These are phyloP conservation scores for Pristionchus entomophagus DNA, from an alignment of 2,888 invertebrate species.

Conservation along the genomic window DNA sequence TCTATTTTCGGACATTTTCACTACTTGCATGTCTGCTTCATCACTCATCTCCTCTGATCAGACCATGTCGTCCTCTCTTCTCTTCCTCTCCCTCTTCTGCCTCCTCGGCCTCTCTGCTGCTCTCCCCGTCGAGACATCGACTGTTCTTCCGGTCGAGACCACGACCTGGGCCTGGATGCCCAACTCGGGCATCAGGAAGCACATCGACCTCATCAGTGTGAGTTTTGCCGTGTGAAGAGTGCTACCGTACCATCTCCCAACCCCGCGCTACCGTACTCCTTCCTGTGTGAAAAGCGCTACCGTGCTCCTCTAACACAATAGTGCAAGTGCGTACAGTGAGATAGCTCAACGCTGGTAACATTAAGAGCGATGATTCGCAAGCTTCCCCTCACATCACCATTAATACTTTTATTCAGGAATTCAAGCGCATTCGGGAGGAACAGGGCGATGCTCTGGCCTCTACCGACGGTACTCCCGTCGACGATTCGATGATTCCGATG, in stretches of 20 bases:
- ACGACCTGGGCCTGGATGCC: not conserved
- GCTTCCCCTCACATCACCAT: no score
- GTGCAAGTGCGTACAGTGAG: no score
- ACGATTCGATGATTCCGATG: conserved; percentile 11
- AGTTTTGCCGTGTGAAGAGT: no score
- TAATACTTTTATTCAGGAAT: not conserved
- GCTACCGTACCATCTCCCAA: no score
- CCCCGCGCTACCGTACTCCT: not conserved
- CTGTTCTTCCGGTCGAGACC: not conserved
- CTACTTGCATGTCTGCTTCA: no score
- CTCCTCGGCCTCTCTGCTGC: not conserved
- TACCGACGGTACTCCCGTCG: not conserved
- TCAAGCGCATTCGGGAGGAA: conserved; percentile 20
- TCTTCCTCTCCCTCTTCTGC: not conserved
- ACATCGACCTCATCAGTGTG: conserved; percentile 23
- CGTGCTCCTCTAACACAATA: no score
- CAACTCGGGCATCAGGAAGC: conserved; percentile 13
- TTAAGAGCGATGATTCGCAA: not conserved
- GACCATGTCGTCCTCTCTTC: not conserved
- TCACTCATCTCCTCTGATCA: no score
- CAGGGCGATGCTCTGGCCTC: not conserved
- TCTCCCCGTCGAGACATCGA: not conserved
- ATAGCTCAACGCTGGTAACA: no score
- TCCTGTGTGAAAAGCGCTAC: no score
- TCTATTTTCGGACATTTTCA: no score